phyloP scores from a whole-genome alignment of 2,888 invertebrate species.

The Lasius platythorax region DNA sequence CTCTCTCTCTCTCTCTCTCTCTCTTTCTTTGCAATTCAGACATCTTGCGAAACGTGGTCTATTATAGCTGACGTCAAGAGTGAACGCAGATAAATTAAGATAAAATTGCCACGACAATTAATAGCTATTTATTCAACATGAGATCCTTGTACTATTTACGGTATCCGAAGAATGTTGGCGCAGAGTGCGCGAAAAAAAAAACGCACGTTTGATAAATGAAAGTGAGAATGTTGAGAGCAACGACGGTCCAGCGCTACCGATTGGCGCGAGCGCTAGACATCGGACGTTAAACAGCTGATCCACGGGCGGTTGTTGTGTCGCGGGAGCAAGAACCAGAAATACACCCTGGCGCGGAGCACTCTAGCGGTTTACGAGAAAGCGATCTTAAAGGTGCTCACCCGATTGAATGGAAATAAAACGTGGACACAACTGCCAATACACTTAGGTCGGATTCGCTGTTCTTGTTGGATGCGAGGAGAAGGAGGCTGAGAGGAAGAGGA shows the following conservation, averaged over 20 bases:
- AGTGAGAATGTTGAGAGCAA: not conserved
- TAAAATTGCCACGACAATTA: not conserved
- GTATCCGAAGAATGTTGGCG: not conserved
- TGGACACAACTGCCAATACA: slow-evolving; percentile 81
- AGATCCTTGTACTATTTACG: not conserved
- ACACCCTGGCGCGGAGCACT: slow-evolving; percentile 63
- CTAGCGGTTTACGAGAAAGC: slow-evolving; percentile 70
- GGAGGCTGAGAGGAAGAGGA: not conserved
- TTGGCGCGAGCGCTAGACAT: slow-evolving; percentile 5
- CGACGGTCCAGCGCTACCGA: not conserved
- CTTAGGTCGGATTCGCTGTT: slow-evolving; percentile 74
- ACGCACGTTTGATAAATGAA: too few relatives aligned
- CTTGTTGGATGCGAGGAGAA: slow-evolving; percentile 31
- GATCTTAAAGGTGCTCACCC: slow-evolving; percentile 75
- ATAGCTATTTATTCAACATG: not conserved
- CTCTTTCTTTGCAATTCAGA: not conserved
- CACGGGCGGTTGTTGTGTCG: not conserved
- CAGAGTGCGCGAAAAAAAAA: not conserved
- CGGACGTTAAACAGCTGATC: slow-evolving; percentile 28
- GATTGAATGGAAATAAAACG: slow-evolving; percentile 82
- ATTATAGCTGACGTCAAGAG: not conserved
- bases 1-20: not conserved
- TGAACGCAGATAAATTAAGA: not conserved
- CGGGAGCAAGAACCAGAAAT: slow-evolving; percentile 53
- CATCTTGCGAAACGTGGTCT: not conserved